These are phyloP conservation scores for Nothocercus julius DNA, from an alignment of 2,113 vertebrate species.

Conservation along the genomic window DNA sequence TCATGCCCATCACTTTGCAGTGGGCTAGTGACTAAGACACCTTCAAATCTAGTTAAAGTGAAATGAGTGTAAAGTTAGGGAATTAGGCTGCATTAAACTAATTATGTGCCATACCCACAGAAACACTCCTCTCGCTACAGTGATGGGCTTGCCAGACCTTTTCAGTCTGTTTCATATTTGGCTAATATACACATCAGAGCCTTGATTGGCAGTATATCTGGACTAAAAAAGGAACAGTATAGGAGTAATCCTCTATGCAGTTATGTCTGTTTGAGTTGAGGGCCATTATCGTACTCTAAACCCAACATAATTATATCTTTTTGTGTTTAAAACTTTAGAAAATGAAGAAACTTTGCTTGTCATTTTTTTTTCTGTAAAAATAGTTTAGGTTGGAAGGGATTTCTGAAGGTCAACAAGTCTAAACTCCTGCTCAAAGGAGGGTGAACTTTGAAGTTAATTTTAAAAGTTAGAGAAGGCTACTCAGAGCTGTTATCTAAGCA, in stretches of 20 bases:
- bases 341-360: background rate
- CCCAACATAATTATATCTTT: background rate
- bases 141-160: background rate
- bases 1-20: constrained; percentile 13
- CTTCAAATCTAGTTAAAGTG: background rate
- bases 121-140: background rate
- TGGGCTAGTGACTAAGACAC: background rate
- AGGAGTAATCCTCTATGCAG: background rate
- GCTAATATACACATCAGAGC: background rate
- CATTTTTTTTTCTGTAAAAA: background rate
- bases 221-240: constrained; percentile 4
- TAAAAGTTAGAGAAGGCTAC: background rate
- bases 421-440: background rate
- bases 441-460: background rate
- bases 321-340: background rate
- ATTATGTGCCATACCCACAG: background rate
- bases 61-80: background rate
- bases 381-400: background rate
- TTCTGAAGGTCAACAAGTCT: background rate
- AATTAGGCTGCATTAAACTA: background rate
- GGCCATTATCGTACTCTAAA: background rate
- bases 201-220: constrained; percentile 25
- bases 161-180: constrained; percentile 44
- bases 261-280: background rate
- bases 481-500: background rate